phyloP scores from a whole-genome alignment of 92 coral and sea anemone species.

The Actinernus sp. region DNA sequence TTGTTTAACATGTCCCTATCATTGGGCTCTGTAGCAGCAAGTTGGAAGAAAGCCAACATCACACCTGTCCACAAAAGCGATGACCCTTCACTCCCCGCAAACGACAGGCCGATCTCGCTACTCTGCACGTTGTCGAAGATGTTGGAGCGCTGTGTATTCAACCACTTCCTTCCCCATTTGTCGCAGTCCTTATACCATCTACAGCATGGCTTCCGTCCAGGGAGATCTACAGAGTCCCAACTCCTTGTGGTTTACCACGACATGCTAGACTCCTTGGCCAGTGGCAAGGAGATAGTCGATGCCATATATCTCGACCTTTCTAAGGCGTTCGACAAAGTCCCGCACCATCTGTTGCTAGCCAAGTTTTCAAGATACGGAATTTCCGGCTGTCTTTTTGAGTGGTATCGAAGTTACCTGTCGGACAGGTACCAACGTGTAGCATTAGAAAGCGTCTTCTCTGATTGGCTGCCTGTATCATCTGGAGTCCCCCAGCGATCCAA shows the following conservation, averaged over 20 bases:
- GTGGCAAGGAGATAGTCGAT: slow-evolving; percentile 58
- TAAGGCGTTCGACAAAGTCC: slow-evolving; percentile 59
- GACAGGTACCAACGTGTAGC: slow-evolving; percentile 36
- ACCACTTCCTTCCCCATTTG: slow-evolving; percentile 41
- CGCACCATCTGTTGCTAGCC: slow-evolving; percentile 22
- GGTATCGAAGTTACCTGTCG: slow-evolving; percentile 39
- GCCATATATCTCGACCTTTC: slow-evolving; percentile 48
- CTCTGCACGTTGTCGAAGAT: slow-evolving; percentile 40
- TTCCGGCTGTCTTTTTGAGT: slow-evolving; percentile 9
- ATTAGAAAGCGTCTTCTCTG: slow-evolving; percentile 33
- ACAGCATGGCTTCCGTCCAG: slow-evolving; percentile 60
- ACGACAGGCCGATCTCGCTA: slow-evolving; percentile 60
- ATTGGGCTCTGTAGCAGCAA: slow-evolving; percentile 34
- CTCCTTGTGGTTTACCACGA: slow-evolving; percentile 48
- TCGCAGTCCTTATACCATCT: slow-evolving; percentile 17
- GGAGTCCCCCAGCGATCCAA: slow-evolving; percentile 68
- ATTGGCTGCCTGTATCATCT: slow-evolving; percentile 56
- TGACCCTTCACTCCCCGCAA: slow-evolving; percentile 30
- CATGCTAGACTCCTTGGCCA: too few relatives aligned
- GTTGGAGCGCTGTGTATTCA: slow-evolving; percentile 44
- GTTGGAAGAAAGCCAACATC: slow-evolving; percentile 43
- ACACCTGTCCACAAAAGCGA: slow-evolving; percentile 46
- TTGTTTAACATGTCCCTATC: slow-evolving; percentile 56
- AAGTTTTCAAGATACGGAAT: slow-evolving; percentile 29
- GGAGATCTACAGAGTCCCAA: slow-evolving; percentile 40